A percentile compares a stretch with the other conserved stretches of the same genome.
Evolutionary conservation across 2,113 vertebrate species (phyloP).

Genomic region (Carassius gibelio): DNA sequence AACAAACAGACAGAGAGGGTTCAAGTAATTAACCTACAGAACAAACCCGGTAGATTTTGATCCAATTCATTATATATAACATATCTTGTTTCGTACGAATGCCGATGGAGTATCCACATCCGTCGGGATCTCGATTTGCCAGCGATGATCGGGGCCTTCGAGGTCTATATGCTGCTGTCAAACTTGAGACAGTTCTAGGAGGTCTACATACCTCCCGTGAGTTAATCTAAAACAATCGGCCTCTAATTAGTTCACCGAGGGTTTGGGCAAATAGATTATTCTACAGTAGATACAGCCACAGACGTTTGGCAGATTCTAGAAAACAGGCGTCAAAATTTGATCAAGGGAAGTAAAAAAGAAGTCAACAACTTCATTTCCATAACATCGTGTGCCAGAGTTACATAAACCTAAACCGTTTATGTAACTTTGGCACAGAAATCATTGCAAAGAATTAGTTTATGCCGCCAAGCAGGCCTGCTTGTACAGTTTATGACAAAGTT

Average conservation of each 20-base stretch:
- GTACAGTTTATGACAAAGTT: background rate
- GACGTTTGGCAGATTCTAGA: conserved; percentile 33
- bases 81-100: conserved; percentile 71
- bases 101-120: conserved; percentile 63
- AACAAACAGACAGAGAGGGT: conserved; percentile 73
- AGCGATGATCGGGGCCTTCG: background rate
- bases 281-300: background rate
- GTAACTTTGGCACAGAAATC: background rate
- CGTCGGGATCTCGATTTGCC: conserved; percentile 20
- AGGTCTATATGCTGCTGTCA: conserved; percentile 25
- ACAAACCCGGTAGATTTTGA: conserved; percentile 73
- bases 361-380: conserved; percentile 10
- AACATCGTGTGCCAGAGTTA: background rate
- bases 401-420: conserved; percentile 2
- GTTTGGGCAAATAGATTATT: conserved; percentile 40
- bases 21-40: conserved; percentile 80
- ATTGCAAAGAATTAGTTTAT: background rate
- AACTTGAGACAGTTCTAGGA: background rate
- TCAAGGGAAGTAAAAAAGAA: conserved; percentile 26
- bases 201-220: background rate
- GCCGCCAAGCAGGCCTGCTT: background rate
- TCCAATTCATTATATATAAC: conserved; percentile 77
- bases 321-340: conserved; percentile 40
- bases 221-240: conserved; percentile 37
- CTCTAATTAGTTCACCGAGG: conserved; percentile 26